A percentile compares a stretch with the other conserved stretches of the same genome.
phyloP scores from a whole-genome alignment of 2,797 vertebrate genomes.

The Sebastes jordani region DNA sequence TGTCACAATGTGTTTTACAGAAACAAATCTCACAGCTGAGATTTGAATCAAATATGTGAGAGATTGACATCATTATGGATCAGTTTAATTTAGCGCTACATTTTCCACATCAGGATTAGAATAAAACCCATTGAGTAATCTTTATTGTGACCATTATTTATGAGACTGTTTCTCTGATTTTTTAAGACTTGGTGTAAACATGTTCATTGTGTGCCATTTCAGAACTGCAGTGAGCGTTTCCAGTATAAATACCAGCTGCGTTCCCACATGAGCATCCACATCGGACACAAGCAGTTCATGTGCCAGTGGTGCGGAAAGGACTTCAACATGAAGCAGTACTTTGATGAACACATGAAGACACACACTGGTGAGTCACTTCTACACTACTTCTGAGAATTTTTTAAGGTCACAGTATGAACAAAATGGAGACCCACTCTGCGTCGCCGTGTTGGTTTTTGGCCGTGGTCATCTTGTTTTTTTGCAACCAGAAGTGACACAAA shows the following conservation, averaged over 20 bases:
- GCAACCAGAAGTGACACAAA: too few relatives aligned
- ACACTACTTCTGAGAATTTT: not conserved
- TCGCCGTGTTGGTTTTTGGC: too few relatives aligned
- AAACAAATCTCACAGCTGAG: not conserved
- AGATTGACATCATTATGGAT: not conserved
- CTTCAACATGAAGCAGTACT: slow-evolving; percentile 99
- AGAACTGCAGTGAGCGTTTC: slow-evolving; percentile 85
- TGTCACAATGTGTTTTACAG: not conserved
- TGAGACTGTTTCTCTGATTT: not conserved
- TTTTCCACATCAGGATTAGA: not conserved
- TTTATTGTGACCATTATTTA: not conserved
- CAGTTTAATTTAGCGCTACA: not conserved
- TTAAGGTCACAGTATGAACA: not conserved
- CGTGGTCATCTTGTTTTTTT: too few relatives aligned
- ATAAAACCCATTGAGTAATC: not conserved
- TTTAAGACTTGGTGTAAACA: not conserved
- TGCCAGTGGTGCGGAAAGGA: slow-evolving; percentile 99
- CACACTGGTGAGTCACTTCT: slow-evolving; percentile 84
- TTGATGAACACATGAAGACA: slow-evolving; percentile 98
- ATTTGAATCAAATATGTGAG: not conserved
- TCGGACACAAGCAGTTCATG: slow-evolving; percentile 99
- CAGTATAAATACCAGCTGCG: slow-evolving; percentile 99
- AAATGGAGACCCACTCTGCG: not conserved
- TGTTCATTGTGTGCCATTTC: slow-evolving; percentile 1
- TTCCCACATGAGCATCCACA: slow-evolving; percentile 98